phyloP scores from a whole-genome alignment of 2,797 vertebrate genomes.

The Sebastes diploproa region DNA sequence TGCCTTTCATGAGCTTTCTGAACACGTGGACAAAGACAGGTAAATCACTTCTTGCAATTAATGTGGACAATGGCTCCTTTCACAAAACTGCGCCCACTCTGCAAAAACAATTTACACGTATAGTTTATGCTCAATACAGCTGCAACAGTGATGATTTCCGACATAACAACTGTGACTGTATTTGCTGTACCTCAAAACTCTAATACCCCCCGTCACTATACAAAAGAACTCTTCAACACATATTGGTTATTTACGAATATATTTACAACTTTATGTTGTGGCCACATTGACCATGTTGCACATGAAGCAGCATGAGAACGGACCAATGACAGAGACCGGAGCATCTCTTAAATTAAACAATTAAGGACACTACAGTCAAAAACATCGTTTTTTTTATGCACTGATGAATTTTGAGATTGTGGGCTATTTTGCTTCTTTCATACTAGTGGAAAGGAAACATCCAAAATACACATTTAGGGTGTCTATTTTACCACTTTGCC shows the following conservation, averaged over 20 bases:
- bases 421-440: too few relatives aligned
- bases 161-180: background rate
- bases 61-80: background rate
- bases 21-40: background rate
- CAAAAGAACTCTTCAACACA: background rate
- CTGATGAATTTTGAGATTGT: too few relatives aligned
- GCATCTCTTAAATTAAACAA: background rate
- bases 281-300: background rate
- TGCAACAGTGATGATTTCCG: background rate
- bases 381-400: too few relatives aligned
- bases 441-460: too few relatives aligned
- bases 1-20: background rate
- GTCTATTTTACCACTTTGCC: rapidly evolving
- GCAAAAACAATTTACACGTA: background rate
- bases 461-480: background rate
- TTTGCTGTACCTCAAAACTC: background rate
- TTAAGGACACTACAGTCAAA: too few relatives aligned
- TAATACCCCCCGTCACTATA: background rate
- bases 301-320: background rate
- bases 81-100: background rate
- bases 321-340: background rate
- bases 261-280: background rate
- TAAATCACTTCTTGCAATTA: background rate
- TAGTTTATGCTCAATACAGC: background rate
- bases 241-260: background rate